These are phyloP conservation scores for Mesitornis unicolor DNA, from an alignment of 2,113 vertebrate species.

Conservation along the genomic window DNA sequence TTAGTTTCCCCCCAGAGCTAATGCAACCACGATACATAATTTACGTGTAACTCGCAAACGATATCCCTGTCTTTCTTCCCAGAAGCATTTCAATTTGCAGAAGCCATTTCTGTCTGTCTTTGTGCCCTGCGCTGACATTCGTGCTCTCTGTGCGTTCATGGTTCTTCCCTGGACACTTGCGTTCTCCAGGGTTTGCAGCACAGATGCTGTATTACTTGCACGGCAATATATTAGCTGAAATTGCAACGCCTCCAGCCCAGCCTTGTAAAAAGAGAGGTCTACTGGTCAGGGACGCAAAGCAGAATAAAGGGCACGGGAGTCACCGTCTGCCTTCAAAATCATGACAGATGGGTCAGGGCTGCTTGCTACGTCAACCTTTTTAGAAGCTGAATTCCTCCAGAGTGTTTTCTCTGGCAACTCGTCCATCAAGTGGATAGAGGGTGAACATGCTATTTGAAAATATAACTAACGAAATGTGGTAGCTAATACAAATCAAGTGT, in stretches of 20 bases:
- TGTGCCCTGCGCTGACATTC: fast-evolving
- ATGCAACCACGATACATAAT: background rate
- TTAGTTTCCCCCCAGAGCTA: background rate
- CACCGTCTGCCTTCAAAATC: background rate
- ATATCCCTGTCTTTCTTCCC: background rate
- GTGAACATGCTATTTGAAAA: background rate
- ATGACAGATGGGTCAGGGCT: background rate
- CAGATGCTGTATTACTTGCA: background rate
- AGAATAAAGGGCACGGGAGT: background rate
- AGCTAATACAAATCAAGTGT: background rate
- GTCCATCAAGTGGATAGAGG: background rate
- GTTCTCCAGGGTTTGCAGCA: background rate
- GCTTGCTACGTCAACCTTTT: background rate
- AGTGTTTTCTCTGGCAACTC: background rate
- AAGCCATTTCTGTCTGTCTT: background rate
- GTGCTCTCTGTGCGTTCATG: background rate
- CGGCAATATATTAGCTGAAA: background rate
- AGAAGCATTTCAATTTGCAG: background rate
- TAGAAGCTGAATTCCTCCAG: background rate
- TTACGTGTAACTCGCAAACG: background rate
- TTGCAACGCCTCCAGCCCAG: background rate
- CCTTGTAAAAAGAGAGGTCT: background rate
- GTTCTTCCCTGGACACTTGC: background rate
- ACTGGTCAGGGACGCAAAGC: background rate
- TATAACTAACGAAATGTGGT: background rate